Evolutionary conservation across 2,797 vertebrate genomes (phyloP).

Genomic region (Otus scops): DNA sequence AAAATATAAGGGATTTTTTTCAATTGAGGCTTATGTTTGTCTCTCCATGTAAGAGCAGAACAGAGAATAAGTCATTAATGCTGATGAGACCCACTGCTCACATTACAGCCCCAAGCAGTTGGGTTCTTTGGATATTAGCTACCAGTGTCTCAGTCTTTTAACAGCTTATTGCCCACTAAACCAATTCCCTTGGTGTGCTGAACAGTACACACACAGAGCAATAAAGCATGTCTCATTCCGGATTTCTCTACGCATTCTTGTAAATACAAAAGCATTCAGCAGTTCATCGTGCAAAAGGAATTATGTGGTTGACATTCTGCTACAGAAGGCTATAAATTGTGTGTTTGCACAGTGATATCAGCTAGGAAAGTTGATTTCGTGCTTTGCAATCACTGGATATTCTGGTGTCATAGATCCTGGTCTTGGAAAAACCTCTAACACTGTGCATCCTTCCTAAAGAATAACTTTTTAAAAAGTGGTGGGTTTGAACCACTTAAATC

Average conservation of each 20-base stretch:
- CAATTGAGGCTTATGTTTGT: neutral
- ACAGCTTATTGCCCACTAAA: constrained; percentile 55
- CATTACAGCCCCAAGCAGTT: constrained; percentile 4
- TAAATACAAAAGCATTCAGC: neutral
- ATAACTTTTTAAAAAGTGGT: neutral
- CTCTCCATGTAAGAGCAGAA: neutral
- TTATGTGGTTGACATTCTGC: neutral
- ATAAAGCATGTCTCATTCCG: neutral
- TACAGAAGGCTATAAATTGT: neutral
- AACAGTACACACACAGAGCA: neutral
- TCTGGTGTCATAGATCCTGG: neutral
- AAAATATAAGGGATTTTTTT: neutral
- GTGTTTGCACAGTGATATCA: neutral
- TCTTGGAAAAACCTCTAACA: neutral
- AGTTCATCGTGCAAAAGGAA: neutral
- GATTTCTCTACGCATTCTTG: neutral
- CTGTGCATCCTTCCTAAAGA: neutral
- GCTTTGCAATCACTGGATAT: neutral
- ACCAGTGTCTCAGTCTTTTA: constrained; percentile 19
- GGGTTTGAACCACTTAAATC: neutral
- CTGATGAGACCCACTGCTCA: constrained; percentile 18
- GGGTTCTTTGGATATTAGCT: constrained; percentile 15
- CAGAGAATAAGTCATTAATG: neutral
- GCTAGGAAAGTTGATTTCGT: neutral
- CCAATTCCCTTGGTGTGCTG: neutral